Conservation (phyloP, 1,140 invertebrate species). For the Drosophila pseudoananassae region DNA sequence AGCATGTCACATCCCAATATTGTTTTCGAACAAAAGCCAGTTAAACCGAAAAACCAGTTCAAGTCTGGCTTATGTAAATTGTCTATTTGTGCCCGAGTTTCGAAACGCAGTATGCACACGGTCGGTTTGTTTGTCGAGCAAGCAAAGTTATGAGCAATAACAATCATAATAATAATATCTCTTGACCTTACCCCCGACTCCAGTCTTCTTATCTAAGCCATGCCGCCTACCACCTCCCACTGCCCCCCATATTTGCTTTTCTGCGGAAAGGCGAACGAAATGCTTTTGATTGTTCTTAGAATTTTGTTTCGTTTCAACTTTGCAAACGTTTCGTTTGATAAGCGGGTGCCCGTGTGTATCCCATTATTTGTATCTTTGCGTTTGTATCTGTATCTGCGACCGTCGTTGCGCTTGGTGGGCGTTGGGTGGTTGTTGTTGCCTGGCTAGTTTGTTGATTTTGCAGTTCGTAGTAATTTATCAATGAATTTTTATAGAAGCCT, state of each 20-base stretch:
- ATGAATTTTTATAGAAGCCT: constrained; percentile 57
- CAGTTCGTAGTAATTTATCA: constrained; percentile 76
- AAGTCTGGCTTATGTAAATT: constrained; percentile 38
- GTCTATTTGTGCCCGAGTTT: constrained; percentile 24
- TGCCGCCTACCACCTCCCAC: background rate
- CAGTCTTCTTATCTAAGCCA: constrained; percentile 29
- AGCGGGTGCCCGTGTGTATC: constrained; percentile 18
- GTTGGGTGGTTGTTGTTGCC: too few relatives aligned
- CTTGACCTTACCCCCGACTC: constrained; percentile 25
- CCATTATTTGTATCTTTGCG: constrained; percentile 15
- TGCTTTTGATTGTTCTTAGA: constrained; percentile 79
- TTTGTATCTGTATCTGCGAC: constrained; percentile 10
- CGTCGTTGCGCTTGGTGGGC: constrained; percentile 1
- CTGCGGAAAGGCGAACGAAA: constrained; percentile 65
- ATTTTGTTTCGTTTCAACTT: constrained; percentile 65
- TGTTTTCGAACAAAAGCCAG: constrained; percentile 24
- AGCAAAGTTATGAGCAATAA: constrained; percentile 25
- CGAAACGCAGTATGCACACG: constrained; percentile 2
- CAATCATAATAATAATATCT: constrained; percentile 23
- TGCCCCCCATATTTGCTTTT: constrained; percentile 64
- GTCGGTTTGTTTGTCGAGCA: constrained; percentile 4
- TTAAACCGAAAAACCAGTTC: constrained; percentile 43
- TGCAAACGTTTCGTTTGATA: constrained; percentile 54
- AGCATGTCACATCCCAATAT: too few relatives aligned
- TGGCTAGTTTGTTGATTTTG: constrained; percentile 22